Evolutionary conservation across 2,888 invertebrate genomes (phyloP).

Genomic region (Noctua pronuba): DNA sequence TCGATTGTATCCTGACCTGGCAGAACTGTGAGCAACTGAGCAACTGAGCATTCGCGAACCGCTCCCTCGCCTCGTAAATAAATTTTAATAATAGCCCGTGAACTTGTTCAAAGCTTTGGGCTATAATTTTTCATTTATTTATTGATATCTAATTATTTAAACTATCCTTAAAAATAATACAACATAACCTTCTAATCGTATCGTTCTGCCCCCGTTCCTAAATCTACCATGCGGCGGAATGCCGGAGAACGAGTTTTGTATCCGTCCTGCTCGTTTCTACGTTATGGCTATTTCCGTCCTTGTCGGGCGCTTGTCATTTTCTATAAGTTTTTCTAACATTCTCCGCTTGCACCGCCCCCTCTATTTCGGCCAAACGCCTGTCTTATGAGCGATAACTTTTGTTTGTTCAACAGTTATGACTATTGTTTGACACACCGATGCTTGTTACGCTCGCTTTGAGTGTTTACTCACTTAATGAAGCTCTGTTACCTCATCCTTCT

Average conservation of each 20-base stretch:
- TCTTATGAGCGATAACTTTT: slow-evolving; percentile 84
- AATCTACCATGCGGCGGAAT: slow-evolving; percentile 90
- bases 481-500: slow-evolving; percentile 80
- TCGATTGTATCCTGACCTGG: slow-evolving; percentile 61
- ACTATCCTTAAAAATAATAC: slow-evolving; percentile 87
- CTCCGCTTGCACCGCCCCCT: slow-evolving; percentile 85
- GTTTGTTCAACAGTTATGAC: slow-evolving; percentile 88
- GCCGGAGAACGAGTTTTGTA: slow-evolving; percentile 89
- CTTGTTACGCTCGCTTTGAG: slow-evolving; percentile 85
- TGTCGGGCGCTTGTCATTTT: slow-evolving; percentile 89
- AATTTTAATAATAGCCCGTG: slow-evolving; percentile 71
- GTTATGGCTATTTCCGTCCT: slow-evolving; percentile 82
- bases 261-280: slow-evolving; percentile 86
- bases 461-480: slow-evolving; percentile 86
- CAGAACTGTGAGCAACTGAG: slow-evolving; percentile 60
- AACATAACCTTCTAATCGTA: slow-evolving; percentile 89
- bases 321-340: slow-evolving; percentile 91
- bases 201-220: slow-evolving; percentile 90
- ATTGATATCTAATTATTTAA: slow-evolving; percentile 79
- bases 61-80: slow-evolving; percentile 70
- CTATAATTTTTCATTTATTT: slow-evolving; percentile 78
- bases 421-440: slow-evolving; percentile 88
- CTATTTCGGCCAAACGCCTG: slow-evolving; percentile 87
- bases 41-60: slow-evolving; percentile 67
- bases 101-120: slow-evolving; percentile 69